Evolutionary conservation across 1,140 invertebrate species (phyloP).

Genomic region (Trypoxylus dichotomus): DNA sequence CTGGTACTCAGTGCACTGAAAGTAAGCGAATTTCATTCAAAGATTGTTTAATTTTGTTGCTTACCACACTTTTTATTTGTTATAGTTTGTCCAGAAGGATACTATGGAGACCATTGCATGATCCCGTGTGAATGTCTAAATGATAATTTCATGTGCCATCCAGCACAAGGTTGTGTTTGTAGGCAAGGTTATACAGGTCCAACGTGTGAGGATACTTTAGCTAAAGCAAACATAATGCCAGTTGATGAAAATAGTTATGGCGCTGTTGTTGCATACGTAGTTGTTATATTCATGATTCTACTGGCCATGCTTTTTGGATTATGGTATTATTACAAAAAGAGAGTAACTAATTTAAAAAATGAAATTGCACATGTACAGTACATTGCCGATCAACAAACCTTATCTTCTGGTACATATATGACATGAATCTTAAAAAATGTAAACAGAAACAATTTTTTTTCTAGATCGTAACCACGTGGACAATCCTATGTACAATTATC

Average conservation of each 20-base stretch:
- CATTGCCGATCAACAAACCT: constrained; percentile 70
- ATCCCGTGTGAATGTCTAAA: constrained; percentile 74
- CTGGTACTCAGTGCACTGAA: constrained; percentile 76
- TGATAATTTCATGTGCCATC: constrained; percentile 79
- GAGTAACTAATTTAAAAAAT: constrained; percentile 77
- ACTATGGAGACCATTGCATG: constrained; percentile 88
- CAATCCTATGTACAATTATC: constrained; percentile 87
- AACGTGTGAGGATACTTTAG: constrained; percentile 56
- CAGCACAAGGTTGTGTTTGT: constrained; percentile 78
- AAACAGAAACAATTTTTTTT: constrained; percentile 28
- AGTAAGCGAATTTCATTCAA: constrained; percentile 54
- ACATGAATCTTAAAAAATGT: not conserved
- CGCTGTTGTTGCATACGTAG: constrained; percentile 62
- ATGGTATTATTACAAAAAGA: constrained; percentile 75
- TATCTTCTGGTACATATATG: constrained; percentile 64
- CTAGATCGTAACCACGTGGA: constrained; percentile 87
- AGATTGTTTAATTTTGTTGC: constrained; percentile 25
- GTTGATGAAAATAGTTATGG: constrained; percentile 36
- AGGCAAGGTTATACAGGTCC: constrained; percentile 73
- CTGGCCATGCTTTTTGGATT: constrained; percentile 64
- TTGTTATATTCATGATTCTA: constrained; percentile 70
- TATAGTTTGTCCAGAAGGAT: constrained; percentile 87
- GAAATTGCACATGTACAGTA: constrained; percentile 89
- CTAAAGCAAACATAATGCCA: constrained; percentile 34
- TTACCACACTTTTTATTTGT: constrained; percentile 41